Evolutionary conservation across 2,797 vertebrate species (phyloP), one percentile per base, ranked within the genome.

Genomic region (Ptychobarbus kaznakovi): DNA sequence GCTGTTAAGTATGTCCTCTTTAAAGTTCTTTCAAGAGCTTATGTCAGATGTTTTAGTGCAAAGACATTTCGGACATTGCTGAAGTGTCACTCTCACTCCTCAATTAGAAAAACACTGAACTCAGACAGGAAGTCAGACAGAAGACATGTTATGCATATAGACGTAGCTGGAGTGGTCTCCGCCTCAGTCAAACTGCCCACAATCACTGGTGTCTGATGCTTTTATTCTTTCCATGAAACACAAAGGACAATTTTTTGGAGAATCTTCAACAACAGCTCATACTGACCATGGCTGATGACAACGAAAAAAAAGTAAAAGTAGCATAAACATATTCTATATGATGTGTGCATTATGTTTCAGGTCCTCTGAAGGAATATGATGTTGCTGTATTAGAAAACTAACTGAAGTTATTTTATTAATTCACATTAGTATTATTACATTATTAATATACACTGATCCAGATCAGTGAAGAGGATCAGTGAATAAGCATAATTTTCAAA

Each of bases 61-160:
- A 63, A 83, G 69, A 82, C 51, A 12, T 63, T 65, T 65, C 38
- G 3, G 80, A 66, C 42, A 51, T 68, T 2, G 12, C 73, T 82
- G 69, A 35, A 66, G 51, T 73, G 81, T 75, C 44, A 38, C 32
- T 38, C 32, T 3, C 22, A 15, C 3, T 6, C 32, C 7, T 53
- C 32, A 53, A 22, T 66, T 56, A 81, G 12, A 81, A 72, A 72
- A 81, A 25, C 28, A 10, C 46, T 6, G 12, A 68, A 81, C 12
- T 70, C 35, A 70, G 79, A 68, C 44, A n/a, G 4, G 22, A 72
- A 82, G 25, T 49, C 56, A 49, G 70, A 83, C 56, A 35, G 28
- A 65, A 83, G 61, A 56, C 35, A 22, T 68, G 28, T 42, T 80
- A 18, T n/a, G 22, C 13, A 44, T 11, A 12, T 61, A 22, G 58